Percentiles rank a stretch among this genome's conserved stretches.
Conservation (phyloP, 2,888 invertebrate genomes). For the Calliopum simillimum region DNA sequence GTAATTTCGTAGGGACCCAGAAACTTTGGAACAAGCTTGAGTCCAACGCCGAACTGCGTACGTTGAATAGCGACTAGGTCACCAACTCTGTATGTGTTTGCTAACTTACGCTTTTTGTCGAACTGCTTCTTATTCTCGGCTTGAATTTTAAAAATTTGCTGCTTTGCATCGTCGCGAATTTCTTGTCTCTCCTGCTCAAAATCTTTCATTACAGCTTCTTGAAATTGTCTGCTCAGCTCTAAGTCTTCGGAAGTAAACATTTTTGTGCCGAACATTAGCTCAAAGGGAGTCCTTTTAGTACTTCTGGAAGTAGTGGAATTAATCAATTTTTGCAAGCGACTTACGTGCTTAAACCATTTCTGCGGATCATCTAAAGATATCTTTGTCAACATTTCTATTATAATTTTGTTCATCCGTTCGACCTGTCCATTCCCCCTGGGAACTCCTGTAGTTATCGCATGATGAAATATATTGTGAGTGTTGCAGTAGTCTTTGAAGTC, state of each 20-base stretch:
- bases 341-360: slow-evolving; percentile 17
- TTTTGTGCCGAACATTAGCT: slow-evolving; percentile 12
- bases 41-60: slow-evolving; percentile 39
- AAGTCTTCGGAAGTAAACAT: slow-evolving; percentile 8
- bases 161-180: background rate
- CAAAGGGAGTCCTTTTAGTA: slow-evolving; percentile 4
- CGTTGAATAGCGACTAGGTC: slow-evolving; percentile 23
- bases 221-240: background rate
- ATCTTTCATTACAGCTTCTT: background rate
- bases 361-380: background rate
- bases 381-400: slow-evolving; percentile 3
- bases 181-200: slow-evolving; percentile 5
- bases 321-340: background rate
- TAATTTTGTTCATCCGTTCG: no score
- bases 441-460: slow-evolving; percentile 24
- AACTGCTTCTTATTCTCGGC: slow-evolving; percentile 19
- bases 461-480: slow-evolving; percentile 21
- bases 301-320: background rate
- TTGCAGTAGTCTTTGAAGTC: slow-evolving; percentile 16
- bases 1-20: slow-evolving; percentile 37
- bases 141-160: background rate
- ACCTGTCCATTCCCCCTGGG: slow-evolving; percentile 25
- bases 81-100: background rate
- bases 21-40: slow-evolving; percentile 38
- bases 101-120: slow-evolving; percentile 8